Evolutionary conservation across 2,113 vertebrate species (phyloP).

Genomic region (Hipposideros armiger): DNA sequence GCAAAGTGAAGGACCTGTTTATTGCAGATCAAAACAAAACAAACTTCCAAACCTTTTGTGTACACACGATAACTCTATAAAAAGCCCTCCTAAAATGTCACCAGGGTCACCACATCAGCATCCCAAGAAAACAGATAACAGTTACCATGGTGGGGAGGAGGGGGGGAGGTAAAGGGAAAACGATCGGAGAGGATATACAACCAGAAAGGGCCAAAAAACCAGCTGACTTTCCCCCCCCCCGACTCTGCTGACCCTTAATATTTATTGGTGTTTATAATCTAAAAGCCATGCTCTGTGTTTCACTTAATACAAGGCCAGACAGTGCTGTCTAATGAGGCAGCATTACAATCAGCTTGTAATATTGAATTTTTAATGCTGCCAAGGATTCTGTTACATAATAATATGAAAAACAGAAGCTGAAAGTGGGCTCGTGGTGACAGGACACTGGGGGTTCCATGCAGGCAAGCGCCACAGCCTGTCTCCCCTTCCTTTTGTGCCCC

Average conservation of each 20-base stretch:
- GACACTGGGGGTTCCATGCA: constrained; percentile 59
- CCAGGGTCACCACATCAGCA: constrained; percentile 69
- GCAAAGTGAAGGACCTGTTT: constrained; percentile 84
- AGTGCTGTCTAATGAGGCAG: constrained; percentile 89
- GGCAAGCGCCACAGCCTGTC: not conserved
- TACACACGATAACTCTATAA: constrained; percentile 82
- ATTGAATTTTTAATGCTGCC: constrained; percentile 90
- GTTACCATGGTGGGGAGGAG: not conserved
- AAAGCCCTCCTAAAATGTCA: constrained; percentile 80
- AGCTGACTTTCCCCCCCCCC: constrained; percentile 63
- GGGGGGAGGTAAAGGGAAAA: not conserved
- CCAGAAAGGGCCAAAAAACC: constrained; percentile 71
- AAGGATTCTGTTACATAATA: constrained; percentile 92
- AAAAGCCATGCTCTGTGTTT: constrained; percentile 83
- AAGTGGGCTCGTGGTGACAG: constrained; percentile 71
- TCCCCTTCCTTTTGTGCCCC: not conserved
- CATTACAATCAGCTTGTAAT: constrained; percentile 91
- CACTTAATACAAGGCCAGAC: constrained; percentile 87
- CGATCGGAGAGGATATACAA: not conserved
- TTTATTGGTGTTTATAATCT: constrained; percentile 85
- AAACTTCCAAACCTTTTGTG: constrained; percentile 84
- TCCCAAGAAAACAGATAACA: constrained; percentile 70
- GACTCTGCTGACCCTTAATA: constrained; percentile 78
- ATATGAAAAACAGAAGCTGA: constrained; percentile 83
- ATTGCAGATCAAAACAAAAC: constrained; percentile 84